phyloP scores from a whole-genome alignment of 2,113 vertebrate species.

The Spea multiplicata region DNA sequence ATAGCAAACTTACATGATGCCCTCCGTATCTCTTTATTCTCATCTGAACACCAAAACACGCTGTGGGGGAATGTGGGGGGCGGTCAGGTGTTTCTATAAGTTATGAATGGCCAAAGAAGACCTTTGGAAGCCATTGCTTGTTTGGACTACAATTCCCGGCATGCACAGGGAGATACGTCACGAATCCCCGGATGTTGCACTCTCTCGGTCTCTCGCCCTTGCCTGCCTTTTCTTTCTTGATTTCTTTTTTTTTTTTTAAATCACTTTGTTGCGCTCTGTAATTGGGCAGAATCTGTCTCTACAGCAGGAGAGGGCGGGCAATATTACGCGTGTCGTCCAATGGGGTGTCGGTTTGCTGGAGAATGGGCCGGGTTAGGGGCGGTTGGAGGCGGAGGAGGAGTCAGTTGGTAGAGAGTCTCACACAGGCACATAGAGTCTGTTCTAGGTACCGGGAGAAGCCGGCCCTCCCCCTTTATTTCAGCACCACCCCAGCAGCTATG shows the following conservation, averaged over 20 bases:
- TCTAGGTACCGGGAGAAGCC: constrained; percentile 44
- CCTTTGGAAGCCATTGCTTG: neutral
- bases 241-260: constrained; percentile 25
- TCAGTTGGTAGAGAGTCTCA: constrained; percentile 30
- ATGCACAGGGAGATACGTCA: neutral
- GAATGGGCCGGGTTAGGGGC: constrained; percentile 17
- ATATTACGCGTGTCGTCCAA: neutral
- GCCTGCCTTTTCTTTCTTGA: neutral
- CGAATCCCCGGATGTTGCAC: constrained; percentile 11
- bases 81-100: neutral
- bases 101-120: neutral
- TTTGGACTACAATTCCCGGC: constrained; percentile 29
- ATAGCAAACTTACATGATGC: too few species aligned
- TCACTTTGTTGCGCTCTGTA: constrained; percentile 8
- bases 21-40: neutral
- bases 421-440: constrained; percentile 4
- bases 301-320: neutral
- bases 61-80: neutral
- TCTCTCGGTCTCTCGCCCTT: constrained; percentile 15
- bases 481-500: constrained; percentile 31
- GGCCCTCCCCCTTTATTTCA: constrained; percentile 40
- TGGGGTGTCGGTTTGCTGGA: constrained; percentile 22
- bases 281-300: neutral
- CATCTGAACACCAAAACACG: neutral
- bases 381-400: constrained; percentile 39